phyloP scores from a whole-genome alignment of 2,888 invertebrate genomes.

The Thereva nobilitata region DNA sequence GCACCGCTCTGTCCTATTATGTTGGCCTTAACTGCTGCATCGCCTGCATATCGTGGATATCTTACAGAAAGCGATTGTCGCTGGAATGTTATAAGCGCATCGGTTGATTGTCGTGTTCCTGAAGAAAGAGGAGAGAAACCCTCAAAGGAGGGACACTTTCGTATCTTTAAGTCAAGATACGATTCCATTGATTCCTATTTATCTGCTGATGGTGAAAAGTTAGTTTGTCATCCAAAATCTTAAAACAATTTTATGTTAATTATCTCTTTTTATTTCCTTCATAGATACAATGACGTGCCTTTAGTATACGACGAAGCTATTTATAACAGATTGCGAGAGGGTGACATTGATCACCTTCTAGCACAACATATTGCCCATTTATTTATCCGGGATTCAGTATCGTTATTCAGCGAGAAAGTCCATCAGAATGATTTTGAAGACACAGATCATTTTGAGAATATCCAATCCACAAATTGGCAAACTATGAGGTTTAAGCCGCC shows the following conservation, averaged over 20 bases:
- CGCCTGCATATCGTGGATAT: conserved; percentile 91
- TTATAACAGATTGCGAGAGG: conserved; percentile 79
- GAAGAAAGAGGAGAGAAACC: conserved; percentile 86
- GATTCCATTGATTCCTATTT: conserved; percentile 98
- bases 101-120: conserved; percentile 92
- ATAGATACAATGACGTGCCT: conserved; percentile 90
- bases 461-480: conserved; percentile 99
- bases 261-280: conserved; percentile 23
- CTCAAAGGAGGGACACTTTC: conserved; percentile 74
- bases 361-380: conserved; percentile 97
- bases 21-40: conserved; percentile 95
- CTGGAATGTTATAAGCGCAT: conserved; percentile 95
- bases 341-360: conserved; percentile 89
- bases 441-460: conserved; percentile 99
- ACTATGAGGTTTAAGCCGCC: conserved; percentile 99
- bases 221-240: conserved; percentile 29
- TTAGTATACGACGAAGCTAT: conserved; percentile 83
- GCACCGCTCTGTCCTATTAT: conserved; percentile 96
- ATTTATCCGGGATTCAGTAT: conserved; percentile 96
- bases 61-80: conserved; percentile 96
- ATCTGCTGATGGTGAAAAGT: conserved; percentile 81
- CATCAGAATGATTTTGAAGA: conserved; percentile 91
- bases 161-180: conserved; percentile 92
- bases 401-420: conserved; percentile 92
- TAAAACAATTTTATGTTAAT: background rate